Conservation (phyloP, 2,113 vertebrate genomes). For the Psophia crepitans region DNA sequence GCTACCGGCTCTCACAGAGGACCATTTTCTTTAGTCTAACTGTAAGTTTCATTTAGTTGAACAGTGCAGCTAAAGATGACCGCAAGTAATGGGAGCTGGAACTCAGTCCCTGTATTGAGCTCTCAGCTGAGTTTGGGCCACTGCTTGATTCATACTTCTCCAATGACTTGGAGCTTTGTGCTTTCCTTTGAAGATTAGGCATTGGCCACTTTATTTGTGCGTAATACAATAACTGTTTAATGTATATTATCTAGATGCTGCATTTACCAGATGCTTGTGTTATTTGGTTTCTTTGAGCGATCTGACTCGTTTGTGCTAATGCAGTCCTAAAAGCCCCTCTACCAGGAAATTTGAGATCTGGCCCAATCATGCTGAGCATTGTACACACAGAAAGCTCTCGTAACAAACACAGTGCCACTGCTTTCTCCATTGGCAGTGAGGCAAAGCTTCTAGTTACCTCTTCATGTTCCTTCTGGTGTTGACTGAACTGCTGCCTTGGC, state of each 20-base stretch:
- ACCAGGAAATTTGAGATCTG: not conserved
- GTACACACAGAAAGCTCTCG: not conserved
- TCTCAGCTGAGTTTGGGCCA: not conserved
- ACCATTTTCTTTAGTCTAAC: not conserved
- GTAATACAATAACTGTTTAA: not conserved
- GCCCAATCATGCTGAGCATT: not conserved
- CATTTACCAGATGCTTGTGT: not conserved
- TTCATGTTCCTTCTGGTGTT: not conserved
- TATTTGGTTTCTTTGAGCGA: not conserved
- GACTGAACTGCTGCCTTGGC: slow-evolving; percentile 17
- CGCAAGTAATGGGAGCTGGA: not conserved
- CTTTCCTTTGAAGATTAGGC: not conserved
- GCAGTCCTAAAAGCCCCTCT: not conserved
- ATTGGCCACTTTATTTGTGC: not conserved
- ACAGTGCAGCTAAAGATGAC: not conserved
- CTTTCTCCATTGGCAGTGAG: not conserved
- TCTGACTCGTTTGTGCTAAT: not conserved
- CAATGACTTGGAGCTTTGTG: not conserved
- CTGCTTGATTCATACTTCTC: not conserved
- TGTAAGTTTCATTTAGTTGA: not conserved
- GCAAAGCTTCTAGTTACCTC: slow-evolving; percentile 6
- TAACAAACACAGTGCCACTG: not conserved
- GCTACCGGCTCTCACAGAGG: not conserved
- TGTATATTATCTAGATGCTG: not conserved
- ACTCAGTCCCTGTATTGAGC: not conserved